A percentile compares a stretch with the other conserved stretches of the same genome.
Conservation (phyloP, 2,113 vertebrate genomes). For the Saccopteryx leptura region DNA sequence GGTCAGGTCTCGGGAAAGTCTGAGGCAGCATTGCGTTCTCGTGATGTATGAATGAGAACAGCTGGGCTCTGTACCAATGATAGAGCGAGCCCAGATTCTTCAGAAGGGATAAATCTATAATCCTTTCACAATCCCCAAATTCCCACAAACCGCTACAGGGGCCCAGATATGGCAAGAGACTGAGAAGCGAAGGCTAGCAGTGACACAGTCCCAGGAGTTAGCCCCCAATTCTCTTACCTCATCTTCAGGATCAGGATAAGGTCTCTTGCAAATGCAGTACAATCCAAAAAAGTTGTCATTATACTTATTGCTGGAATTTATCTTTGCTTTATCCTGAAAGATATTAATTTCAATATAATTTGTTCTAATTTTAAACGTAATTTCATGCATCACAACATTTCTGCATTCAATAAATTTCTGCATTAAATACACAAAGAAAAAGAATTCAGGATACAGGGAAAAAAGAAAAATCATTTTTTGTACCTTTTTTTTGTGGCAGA, state of each 20-base stretch:
- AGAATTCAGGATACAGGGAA: constrained; percentile 1
- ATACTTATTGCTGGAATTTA: constrained; percentile 94
- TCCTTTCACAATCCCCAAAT: background rate
- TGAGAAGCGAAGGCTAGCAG: background rate
- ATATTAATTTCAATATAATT: constrained; percentile 50
- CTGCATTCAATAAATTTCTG: constrained; percentile 33
- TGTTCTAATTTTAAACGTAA: constrained; percentile 43
- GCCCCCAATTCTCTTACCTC: constrained; percentile 89
- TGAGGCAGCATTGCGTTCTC: background rate
- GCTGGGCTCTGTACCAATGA: background rate
- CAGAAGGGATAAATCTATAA: background rate
- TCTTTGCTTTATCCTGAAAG: constrained; percentile 92
- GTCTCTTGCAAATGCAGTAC: constrained; percentile 97
- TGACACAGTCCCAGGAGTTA: background rate
- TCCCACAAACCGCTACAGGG: background rate
- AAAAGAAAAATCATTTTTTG: constrained; percentile 41
- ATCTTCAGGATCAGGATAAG: constrained; percentile 96
- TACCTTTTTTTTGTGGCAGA: no score
- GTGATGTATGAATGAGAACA: background rate
- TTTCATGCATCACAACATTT: constrained; percentile 19
- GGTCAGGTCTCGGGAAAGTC: background rate
- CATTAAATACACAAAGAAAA: constrained; percentile 51
- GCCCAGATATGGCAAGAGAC: background rate
- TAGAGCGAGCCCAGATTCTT: background rate
- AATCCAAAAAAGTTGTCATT: constrained; percentile 96